phyloP scores from a whole-genome alignment of 2,113 vertebrate species.

The zebrafish (Danio rerio) region GRCz12tu NC_133185.1:30708501-30709000 shows the following conservation, averaged over 20 bases:
- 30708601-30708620: conserved; percentile 46
- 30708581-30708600: conserved; percentile 59
- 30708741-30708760: background rate
- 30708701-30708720: background rate
- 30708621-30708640: background rate
- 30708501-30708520: background rate
- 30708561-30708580: conserved; percentile 52
- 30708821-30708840: conserved; percentile 3
- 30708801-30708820: background rate
- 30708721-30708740: background rate
- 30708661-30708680: background rate
- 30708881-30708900: conserved; percentile 4
- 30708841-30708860: background rate
- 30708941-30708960: background rate
- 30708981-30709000: background rate
- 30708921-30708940: background rate
- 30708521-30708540: conserved; percentile 67
- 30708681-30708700: background rate
- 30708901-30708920: background rate
- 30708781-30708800: background rate
- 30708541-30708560: conserved; percentile 43
- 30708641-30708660: background rate
- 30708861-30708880: background rate
- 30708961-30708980: background rate
- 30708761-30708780: background rate